A percentile compares a stretch with the other conserved stretches of the same genome.
These are phyloP conservation scores for Conus betulinus DNA, from an alignment of 1,140 invertebrate genomes.

Conservation along the genomic window DNA sequence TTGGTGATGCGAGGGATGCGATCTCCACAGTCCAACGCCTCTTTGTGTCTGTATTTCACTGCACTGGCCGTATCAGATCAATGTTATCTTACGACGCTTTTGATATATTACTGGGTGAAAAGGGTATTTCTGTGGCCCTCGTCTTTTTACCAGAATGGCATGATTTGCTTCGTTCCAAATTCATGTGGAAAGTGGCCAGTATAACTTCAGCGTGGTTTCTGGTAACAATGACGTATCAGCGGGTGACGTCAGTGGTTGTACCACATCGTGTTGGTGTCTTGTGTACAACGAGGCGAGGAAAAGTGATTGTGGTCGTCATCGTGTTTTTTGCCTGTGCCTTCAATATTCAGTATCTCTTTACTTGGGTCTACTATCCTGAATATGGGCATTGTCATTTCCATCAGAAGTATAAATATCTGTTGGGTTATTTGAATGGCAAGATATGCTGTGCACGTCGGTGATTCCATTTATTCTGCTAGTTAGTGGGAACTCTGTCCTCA, in stretches of 20 bases:
- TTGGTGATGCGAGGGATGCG: too few species aligned
- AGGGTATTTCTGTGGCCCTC: too few species aligned
- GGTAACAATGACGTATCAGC: background rate
- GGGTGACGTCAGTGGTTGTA: background rate
- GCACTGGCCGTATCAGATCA: slow-evolving; percentile 15
- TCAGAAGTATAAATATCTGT: too few species aligned
- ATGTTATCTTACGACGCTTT: background rate
- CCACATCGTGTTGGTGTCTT: background rate
- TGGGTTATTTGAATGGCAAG: too few species aligned
- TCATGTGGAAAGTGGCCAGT: background rate
- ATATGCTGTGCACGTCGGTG: too few species aligned
- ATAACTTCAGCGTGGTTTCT: background rate
- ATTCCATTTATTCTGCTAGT: too few species aligned
- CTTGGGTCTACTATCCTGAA: too few species aligned
- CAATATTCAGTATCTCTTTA: too few species aligned
- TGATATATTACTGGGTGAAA: background rate
- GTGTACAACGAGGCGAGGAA: background rate
- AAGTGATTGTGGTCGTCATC: background rate
- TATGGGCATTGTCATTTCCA: too few species aligned
- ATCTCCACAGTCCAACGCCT: background rate
- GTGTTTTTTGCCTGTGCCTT: too few species aligned
- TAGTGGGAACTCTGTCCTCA: too few species aligned
- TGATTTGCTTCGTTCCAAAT: background rate
- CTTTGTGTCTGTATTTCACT: background rate
- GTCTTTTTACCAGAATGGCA: background rate